These are phyloP conservation scores for Aphaenogaster rudis DNA, from an alignment of 1,140 invertebrate genomes.

Conservation along the genomic window DNA sequence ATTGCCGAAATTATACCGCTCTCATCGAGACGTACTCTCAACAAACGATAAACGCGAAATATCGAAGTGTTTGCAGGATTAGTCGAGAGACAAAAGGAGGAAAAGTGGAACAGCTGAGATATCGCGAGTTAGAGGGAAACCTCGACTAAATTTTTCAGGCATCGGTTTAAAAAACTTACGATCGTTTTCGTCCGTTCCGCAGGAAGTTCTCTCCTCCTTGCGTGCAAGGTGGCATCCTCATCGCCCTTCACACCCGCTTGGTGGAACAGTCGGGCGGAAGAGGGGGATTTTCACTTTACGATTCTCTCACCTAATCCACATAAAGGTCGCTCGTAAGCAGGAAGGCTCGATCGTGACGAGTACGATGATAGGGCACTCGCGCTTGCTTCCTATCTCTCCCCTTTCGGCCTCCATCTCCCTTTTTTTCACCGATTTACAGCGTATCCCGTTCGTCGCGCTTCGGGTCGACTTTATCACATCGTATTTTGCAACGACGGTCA, in stretches of 20 bases:
- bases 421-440: constrained; percentile 23
- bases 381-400: constrained; percentile 21
- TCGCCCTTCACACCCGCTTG: not conserved
- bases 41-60: constrained; percentile 8
- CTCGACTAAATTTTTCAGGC: constrained; percentile 71
- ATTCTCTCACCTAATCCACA: constrained; percentile 78
- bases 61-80: not conserved
- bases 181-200: constrained; percentile 6
- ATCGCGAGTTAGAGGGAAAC: not conserved
- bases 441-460: constrained; percentile 5
- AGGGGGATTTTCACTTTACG: constrained; percentile 76
- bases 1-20: not conserved
- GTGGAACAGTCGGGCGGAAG: constrained; percentile 30
- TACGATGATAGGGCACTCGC: constrained; percentile 69
- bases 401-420: not conserved
- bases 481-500: constrained; percentile 58
- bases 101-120: not conserved
- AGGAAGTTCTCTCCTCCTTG: not conserved
- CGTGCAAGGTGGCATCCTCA: not conserved
- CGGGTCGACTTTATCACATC: constrained; percentile 65
- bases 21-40: not conserved
- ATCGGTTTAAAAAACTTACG: constrained; percentile 63
- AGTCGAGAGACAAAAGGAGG: not conserved
- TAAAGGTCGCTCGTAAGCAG: constrained; percentile 77
- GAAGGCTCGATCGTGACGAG: constrained; percentile 73